These are phyloP conservation scores for Neodiprion virginianus DNA, from an alignment of 1,140 invertebrate species.

Conservation along the genomic window DNA sequence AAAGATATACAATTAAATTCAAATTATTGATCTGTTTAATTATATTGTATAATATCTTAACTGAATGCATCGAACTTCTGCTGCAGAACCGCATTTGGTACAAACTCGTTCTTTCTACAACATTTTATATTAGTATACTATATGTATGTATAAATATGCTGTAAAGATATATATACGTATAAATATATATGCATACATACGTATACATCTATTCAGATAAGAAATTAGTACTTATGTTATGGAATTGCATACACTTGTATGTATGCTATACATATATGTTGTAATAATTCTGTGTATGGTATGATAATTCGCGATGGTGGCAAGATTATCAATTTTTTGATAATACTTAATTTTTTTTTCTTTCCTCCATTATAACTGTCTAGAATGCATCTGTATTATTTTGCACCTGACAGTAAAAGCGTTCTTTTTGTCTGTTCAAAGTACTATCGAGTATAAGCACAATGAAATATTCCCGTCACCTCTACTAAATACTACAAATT, in stretches of 20 bases:
- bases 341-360: neutral
- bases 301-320: neutral
- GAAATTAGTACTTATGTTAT: neutral
- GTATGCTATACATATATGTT: neutral
- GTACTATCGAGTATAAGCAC: too few species aligned
- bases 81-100: neutral
- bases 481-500: too few species aligned
- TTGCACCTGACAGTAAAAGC: too few species aligned
- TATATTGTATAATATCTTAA: neutral
- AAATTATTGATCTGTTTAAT: neutral
- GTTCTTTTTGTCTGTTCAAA: too few species aligned
- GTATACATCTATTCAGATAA: neutral
- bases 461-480: too few species aligned
- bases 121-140: neutral
- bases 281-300: neutral
- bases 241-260: neutral
- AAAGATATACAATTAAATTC: too few species aligned
- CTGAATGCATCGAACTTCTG: neutral
- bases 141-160: constrained; percentile 10
- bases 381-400: too few species aligned
- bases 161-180: neutral
- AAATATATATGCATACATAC: constrained; percentile 13
- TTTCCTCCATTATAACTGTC: too few species aligned
- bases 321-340: neutral
- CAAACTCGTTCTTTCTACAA: constrained; percentile 16